These are phyloP conservation scores for Crotalus helleri DNA, from an alignment of 2,113 vertebrate species.

Conservation along the genomic window DNA sequence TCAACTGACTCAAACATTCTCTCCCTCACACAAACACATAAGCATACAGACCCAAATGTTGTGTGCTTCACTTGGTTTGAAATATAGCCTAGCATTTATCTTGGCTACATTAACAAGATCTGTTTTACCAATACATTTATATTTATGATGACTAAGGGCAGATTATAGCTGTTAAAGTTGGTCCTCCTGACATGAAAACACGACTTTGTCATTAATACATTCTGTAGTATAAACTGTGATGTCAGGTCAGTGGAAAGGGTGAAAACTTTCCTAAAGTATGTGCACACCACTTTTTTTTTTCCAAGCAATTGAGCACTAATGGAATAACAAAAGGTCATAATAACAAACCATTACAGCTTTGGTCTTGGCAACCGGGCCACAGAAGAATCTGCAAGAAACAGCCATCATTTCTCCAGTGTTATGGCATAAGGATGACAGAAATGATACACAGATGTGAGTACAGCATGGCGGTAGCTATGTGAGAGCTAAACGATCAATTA, in stretches of 20 bases:
- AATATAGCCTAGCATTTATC: slow-evolving; percentile 74
- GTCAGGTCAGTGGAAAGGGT: slow-evolving; percentile 83
- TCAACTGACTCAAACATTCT: slow-evolving; percentile 45
- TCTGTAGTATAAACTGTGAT: slow-evolving; percentile 78
- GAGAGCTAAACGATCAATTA: slow-evolving; percentile 79
- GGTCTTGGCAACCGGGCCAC: slow-evolving; percentile 76
- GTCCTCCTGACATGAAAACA: slow-evolving; percentile 79
- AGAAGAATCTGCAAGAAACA: slow-evolving; percentile 79
- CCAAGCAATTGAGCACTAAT: slow-evolving; percentile 84
- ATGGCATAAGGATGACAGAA: slow-evolving; percentile 81
- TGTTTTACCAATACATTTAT: slow-evolving; percentile 83
- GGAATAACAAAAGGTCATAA: slow-evolving; percentile 92
- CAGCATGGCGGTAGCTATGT: slow-evolving; percentile 74
- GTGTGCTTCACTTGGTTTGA: slow-evolving; percentile 68
- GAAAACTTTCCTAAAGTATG: slow-evolving; percentile 81
- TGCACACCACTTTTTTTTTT: slow-evolving; percentile 72
- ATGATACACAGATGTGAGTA: slow-evolving; percentile 72
- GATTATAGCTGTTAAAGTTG: slow-evolving; percentile 83
- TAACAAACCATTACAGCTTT: slow-evolving; percentile 95
- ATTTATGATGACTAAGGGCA: slow-evolving; percentile 79
- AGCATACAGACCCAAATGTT: slow-evolving; percentile 37
- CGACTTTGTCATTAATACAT: slow-evolving; percentile 80
- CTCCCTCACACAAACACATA: slow-evolving; percentile 18
- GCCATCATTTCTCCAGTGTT: slow-evolving; percentile 81
- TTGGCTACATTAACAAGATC: slow-evolving; percentile 79